Conservation (phyloP, 2,888 invertebrate genomes). For the Mimachlamys varia region DNA sequence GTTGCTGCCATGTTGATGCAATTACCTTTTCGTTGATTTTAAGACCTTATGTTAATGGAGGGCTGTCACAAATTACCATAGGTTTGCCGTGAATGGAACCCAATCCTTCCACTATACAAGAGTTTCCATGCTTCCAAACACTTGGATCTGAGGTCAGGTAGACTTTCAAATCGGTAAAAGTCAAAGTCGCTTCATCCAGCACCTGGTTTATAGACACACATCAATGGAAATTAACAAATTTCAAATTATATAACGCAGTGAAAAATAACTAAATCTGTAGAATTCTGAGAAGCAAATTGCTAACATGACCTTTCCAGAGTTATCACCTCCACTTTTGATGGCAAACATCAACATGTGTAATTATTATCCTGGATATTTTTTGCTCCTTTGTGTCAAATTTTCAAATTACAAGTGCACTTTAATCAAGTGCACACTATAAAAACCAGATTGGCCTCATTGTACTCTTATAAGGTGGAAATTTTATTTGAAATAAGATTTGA, state of each 20-base stretch:
- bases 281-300: background rate
- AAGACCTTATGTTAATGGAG: no score
- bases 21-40: no score
- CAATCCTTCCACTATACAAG: no score
- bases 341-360: background rate
- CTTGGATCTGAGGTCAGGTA: no score
- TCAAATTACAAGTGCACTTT: background rate
- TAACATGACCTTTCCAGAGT: background rate
- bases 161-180: no score
- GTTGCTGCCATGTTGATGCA: no score
- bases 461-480: background rate
- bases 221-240: background rate
- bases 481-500: background rate
- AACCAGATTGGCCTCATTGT: background rate
- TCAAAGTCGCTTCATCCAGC: no score
- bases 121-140: no score
- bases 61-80: no score
- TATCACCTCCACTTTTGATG: background rate
- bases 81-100: no score
- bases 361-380: background rate
- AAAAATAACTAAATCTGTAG: background rate
- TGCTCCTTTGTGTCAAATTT: background rate
- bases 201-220: no score
- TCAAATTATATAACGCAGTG: background rate
- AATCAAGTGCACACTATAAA: background rate